Conservation (phyloP, 2,888 invertebrate genomes). For the Bedellia somnulentella region DNA sequence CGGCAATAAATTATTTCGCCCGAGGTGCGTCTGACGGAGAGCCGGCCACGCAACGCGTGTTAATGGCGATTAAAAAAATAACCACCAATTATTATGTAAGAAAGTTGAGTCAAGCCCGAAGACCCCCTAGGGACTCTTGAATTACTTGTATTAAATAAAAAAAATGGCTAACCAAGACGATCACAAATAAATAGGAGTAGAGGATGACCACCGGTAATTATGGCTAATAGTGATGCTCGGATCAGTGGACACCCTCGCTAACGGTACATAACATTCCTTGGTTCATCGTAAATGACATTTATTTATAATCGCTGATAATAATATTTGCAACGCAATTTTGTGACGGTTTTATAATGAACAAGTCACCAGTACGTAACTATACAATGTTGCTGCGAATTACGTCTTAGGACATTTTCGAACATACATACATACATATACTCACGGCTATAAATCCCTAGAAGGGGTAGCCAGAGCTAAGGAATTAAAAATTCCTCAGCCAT, state of each 20-base stretch:
- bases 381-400: too few species aligned
- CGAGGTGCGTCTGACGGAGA: conserved; percentile 32
- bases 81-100: conserved; percentile 35
- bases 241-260: conserved; percentile 2
- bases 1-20: conserved; percentile 37
- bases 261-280: too few species aligned
- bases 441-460: too few species aligned
- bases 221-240: conserved; percentile 1
- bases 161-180: conserved; percentile 2
- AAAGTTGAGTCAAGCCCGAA: conserved; percentile 13
- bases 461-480: too few species aligned
- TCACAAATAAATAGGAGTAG: conserved; percentile 3
- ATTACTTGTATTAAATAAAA: conserved; percentile 2
- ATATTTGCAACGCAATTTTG: too few species aligned
- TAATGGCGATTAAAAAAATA: conserved; percentile 34
- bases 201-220: conserved; percentile 3
- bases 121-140: conserved; percentile 16
- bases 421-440: too few species aligned
- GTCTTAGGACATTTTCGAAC: too few species aligned
- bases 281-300: too few species aligned
- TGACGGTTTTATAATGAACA: too few species aligned
- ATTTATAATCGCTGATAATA: too few species aligned
- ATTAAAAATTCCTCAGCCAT: too few species aligned
- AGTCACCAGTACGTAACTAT: too few species aligned
- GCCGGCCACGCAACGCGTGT: conserved; percentile 26